Percentiles rank a stretch among this genome's conserved stretches.
Conservation (phyloP, 2,888 invertebrate species). For the Acleris holmiana region DNA sequence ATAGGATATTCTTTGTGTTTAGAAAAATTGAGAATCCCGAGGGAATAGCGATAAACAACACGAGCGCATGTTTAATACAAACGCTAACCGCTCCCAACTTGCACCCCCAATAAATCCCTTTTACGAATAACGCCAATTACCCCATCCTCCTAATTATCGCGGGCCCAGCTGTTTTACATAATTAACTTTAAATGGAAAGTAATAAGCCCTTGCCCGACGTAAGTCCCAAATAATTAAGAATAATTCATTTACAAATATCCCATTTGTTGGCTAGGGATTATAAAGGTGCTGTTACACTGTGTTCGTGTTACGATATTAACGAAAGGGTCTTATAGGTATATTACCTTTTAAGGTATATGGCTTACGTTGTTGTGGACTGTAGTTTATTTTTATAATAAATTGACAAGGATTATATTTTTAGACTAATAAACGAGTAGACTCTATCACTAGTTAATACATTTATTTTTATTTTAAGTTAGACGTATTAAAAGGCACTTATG, state of each 20-base stretch:
- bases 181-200: conserved; percentile 25
- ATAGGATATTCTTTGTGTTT: too few species aligned
- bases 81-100: conserved; percentile 32
- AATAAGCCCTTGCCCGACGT: conserved; percentile 11
- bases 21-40: too few species aligned
- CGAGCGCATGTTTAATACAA: background rate
- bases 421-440: too few species aligned
- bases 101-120: conserved; percentile 40
- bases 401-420: too few species aligned
- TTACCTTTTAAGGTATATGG: background rate
- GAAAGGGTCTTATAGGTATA: background rate
- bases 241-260: conserved; percentile 29
- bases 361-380: too few species aligned
- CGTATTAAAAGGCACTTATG: too few species aligned
- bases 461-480: too few species aligned
- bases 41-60: background rate
- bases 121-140: conserved; percentile 46
- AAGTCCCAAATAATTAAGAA: conserved; percentile 28
- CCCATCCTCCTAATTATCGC: conserved; percentile 51
- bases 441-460: too few species aligned
- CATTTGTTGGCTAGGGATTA: conserved; percentile 20
- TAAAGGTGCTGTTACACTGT: conserved; percentile 1
- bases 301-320: background rate
- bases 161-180: conserved; percentile 38
- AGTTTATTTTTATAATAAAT: too few species aligned